A percentile compares a stretch with the other conserved stretches of the same genome.
phyloP scores from a whole-genome alignment of 2,797 vertebrate species.

The Harpagifer antarcticus region DNA sequence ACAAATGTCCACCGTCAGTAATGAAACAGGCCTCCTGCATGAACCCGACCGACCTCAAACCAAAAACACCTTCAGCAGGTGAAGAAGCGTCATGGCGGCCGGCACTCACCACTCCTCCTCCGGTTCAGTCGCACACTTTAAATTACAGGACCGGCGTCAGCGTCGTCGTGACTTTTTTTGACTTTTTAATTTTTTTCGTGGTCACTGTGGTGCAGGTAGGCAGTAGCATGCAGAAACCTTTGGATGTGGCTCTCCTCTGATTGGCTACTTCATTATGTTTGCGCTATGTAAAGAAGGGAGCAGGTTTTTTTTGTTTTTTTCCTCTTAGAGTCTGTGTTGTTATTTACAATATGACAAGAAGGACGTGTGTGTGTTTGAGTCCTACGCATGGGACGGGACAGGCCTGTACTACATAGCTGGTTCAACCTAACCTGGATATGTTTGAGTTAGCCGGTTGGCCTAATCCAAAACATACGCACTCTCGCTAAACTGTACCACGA shows the following conservation, averaged over 20 bases:
- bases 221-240: conserved; percentile 96
- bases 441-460: no score
- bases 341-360: conserved; percentile 91
- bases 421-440: no score
- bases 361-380: conserved; percentile 56
- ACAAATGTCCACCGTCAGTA: conserved; percentile 95
- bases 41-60: conserved; percentile 63
- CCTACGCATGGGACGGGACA: conserved; percentile 52
- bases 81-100: conserved; percentile 34
- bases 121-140: conserved; percentile 66
- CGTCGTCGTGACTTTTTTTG: conserved; percentile 46
- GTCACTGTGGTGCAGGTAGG: conserved; percentile 80
- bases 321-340: conserved; percentile 80
- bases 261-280: conserved; percentile 74
- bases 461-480: no score
- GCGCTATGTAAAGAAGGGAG: conserved; percentile 67
- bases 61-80: conserved; percentile 45
- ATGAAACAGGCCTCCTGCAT: conserved; percentile 83
- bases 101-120: conserved; percentile 30
- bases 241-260: conserved; percentile 82
- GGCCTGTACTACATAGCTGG: no score
- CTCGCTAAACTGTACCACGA: no score
- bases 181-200: conserved; percentile 43
- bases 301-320: conserved; percentile 51
- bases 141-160: conserved; percentile 30